These are phyloP conservation scores for Drosophila silvestris DNA, from an alignment of 2,888 invertebrate species.

Conservation along the genomic window DNA sequence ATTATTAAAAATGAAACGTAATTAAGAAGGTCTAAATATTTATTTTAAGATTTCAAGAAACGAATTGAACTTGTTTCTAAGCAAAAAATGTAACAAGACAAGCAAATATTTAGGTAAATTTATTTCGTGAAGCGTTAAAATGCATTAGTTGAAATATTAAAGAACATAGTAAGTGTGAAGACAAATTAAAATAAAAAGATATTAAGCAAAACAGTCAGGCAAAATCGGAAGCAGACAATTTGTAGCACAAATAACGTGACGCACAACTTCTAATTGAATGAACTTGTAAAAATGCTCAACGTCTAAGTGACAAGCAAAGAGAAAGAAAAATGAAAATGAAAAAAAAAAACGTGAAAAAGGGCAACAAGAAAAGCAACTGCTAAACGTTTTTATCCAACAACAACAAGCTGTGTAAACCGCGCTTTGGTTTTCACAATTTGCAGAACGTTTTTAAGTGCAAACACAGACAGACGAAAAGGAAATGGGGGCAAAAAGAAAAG, in stretches of 20 bases:
- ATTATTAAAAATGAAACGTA: background rate
- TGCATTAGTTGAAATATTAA: conserved; percentile 1
- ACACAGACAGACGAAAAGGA: conserved; percentile 47
- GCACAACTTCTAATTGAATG: conserved; percentile 74
- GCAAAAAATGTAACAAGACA: too few relatives aligned
- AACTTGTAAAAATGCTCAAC: conserved; percentile 75
- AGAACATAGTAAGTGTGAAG: background rate
- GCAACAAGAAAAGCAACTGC: conserved; percentile 39
- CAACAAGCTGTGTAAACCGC: conserved; percentile 49
- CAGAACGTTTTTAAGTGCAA: conserved; percentile 71
- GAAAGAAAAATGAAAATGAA: background rate
- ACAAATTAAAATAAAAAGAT: conserved; percentile 40
- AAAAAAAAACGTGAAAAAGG: conserved; percentile 17
- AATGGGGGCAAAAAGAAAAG: conserved; percentile 44
- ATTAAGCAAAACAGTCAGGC: conserved; percentile 19
- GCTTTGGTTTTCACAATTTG: conserved; percentile 72
- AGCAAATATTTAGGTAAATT: background rate
- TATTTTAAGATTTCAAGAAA: too few relatives aligned
- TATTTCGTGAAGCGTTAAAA: background rate
- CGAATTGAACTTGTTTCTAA: too few relatives aligned
- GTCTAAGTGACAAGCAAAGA: conserved; percentile 58
- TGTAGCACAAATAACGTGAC: conserved; percentile 39
- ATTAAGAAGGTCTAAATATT: background rate
- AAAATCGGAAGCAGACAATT: conserved; percentile 34
- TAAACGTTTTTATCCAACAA: conserved; percentile 58